phyloP scores from a whole-genome alignment of 2,113 vertebrate species.

The Chionomys nivalis region DNA sequence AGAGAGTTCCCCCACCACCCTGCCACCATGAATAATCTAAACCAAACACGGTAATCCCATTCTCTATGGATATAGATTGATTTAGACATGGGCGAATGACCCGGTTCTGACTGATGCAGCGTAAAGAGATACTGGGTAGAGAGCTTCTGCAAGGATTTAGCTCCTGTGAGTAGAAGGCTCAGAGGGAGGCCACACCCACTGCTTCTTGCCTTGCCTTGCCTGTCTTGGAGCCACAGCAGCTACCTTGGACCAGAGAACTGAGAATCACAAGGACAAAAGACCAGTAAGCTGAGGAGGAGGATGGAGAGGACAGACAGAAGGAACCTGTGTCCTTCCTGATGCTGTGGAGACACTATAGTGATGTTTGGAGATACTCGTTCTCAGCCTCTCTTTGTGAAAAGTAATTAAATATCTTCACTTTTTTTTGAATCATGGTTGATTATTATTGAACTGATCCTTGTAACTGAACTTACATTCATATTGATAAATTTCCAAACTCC shows the following conservation, averaged over 20 bases:
- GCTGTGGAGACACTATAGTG: background rate
- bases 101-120: constrained; percentile 41
- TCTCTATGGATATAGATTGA: constrained; percentile 13
- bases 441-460: constrained; percentile 44
- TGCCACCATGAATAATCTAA: background rate
- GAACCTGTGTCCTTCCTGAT: background rate
- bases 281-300: background rate
- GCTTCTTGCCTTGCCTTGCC: background rate
- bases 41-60: background rate
- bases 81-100: constrained; percentile 30
- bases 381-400: constrained; percentile 11
- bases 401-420: constrained; percentile 27
- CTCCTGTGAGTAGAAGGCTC: background rate
- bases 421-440: background rate
- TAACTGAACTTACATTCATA: constrained; percentile 12
- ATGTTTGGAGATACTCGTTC: constrained; percentile 27
- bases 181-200: background rate
- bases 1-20: background rate
- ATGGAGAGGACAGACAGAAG: background rate
- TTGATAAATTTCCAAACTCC: constrained; percentile 44
- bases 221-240: background rate
- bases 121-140: background rate
- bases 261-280: background rate
- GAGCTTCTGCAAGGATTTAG: constrained; percentile 32
- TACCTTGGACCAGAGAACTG: background rate